Base-by-base conservation (phyloP, 1,140 invertebrate species). In the Nasonia vitripennis region DNA sequence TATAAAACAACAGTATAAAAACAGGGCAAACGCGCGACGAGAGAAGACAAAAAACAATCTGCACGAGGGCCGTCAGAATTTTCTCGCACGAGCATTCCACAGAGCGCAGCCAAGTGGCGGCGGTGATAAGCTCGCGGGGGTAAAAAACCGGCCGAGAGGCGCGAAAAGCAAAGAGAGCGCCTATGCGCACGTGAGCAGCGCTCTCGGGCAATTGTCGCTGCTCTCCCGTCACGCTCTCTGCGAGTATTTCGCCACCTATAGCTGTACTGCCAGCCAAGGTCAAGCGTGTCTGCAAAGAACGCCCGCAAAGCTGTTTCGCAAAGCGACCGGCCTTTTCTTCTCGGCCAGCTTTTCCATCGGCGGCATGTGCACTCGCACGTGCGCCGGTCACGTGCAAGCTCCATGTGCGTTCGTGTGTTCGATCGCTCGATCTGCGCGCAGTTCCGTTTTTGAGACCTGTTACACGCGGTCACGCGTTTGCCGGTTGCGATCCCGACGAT, bases 371-470 rank as follows among this genome's bases (percentile, higher is more conserved):
- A n/a, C 17, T 17, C 45, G 45, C 75, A 78, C 75, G 75, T 78
- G 75, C 45, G 41, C 45, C n/a, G 11, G 75, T 31, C 75, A 78
- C 75, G 75, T 78, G 75, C 75, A 17, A 55, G 75, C 17, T 14
- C n/a, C 75, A 31, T 78, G 34, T 73, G 34, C 75, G 41, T 74
- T 41, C 20, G 10, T 45, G 2, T 7, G 4, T 11, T 74, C 17
- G 73, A 74, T 34, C 27, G 27, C 6, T 31, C 73, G 73, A 51
- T 51, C 55, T 62, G 14, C 48, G 48, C 48, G 14, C 31, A 67
- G 78, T 79, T 79, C 78, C 78, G 78, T 79, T 79, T 79, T 79
- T 51, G 78, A 51, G 78, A 41, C 51, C 51, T 78, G 10, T 34
- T 78, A 34, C n/a, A 1, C 17, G n/a, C 34, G 20, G 23, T 14